Percentiles rank a stretch among this genome's conserved stretches.
Evolutionary conservation across 1,140 invertebrate species (phyloP).

Genomic region (Brachionus paranguensis): DNA sequence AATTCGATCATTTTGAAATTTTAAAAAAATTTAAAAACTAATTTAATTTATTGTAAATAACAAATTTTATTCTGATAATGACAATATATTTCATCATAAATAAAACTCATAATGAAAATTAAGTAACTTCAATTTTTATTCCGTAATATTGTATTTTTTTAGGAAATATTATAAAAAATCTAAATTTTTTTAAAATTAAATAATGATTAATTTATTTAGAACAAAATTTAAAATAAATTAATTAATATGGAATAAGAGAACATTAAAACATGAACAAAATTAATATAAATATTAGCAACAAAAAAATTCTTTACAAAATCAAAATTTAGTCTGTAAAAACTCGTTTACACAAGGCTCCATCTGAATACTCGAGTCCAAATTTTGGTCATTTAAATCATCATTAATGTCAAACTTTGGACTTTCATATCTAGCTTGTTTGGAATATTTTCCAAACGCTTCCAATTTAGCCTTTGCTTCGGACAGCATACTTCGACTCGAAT

Average conservation of each 20-base stretch:
- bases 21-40: too few relatives aligned
- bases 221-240: background rate
- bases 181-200: background rate
- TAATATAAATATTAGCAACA: background rate
- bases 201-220: background rate
- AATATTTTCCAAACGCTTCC: conserved; percentile 32
- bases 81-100: too few relatives aligned
- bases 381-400: background rate
- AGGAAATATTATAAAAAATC: background rate
- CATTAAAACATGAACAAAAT: background rate
- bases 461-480: conserved; percentile 35
- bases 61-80: too few relatives aligned
- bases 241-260: background rate
- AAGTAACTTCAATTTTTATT: too few relatives aligned
- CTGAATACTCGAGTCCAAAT: background rate
- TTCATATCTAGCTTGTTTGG: background rate
- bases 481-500: conserved; percentile 28
- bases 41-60: too few relatives aligned
- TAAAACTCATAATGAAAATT: too few relatives aligned
- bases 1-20: too few relatives aligned
- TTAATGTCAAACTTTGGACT: background rate
- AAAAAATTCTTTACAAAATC: background rate
- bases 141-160: too few relatives aligned
- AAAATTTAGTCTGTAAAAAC: conserved; percentile 19
- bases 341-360: background rate